Evolutionary conservation across 2,797 vertebrate genomes (phyloP).

Genomic region (Acomys russatus): DNA sequence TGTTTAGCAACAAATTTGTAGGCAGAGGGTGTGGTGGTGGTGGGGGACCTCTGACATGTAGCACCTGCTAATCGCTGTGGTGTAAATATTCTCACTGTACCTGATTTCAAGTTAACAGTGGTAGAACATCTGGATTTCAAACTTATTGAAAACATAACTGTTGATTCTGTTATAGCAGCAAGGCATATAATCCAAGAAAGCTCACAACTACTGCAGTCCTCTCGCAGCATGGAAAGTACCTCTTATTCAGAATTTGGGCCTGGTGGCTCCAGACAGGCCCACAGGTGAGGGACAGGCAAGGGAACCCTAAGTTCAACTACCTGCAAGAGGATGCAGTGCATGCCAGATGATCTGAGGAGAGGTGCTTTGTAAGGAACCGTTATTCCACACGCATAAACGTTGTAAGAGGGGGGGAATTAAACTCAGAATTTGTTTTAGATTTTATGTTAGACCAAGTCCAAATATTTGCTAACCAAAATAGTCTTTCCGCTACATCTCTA

Average conservation of each 20-base stretch:
- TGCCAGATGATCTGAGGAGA: background rate
- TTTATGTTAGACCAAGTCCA: conserved; percentile 78
- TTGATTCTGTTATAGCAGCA: background rate
- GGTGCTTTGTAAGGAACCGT: background rate
- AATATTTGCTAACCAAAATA: conserved; percentile 83
- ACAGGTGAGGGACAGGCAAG: background rate
- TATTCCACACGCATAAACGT: conserved; percentile 44
- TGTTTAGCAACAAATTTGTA: background rate
- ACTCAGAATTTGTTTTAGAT: conserved; percentile 80
- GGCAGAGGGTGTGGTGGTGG: rapidly evolving
- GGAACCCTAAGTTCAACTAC: background rate
- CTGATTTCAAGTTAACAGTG: conserved; percentile 16
- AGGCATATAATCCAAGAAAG: background rate
- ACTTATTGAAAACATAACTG: background rate
- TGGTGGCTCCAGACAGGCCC: background rate
- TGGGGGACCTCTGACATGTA: background rate
- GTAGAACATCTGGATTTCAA: background rate
- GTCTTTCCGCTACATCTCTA: conserved; percentile 61
- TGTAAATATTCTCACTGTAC: background rate
- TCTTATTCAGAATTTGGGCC: background rate
- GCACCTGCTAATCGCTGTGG: conserved; percentile 6
- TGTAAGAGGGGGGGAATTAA: conserved; percentile 74
- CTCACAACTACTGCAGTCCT: background rate
- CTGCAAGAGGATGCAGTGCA: too few relatives aligned
- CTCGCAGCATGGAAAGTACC: background rate